Evolutionary conservation across 2,888 invertebrate genomes (phyloP).

Genomic region (Arrhopalites spinosus): DNA sequence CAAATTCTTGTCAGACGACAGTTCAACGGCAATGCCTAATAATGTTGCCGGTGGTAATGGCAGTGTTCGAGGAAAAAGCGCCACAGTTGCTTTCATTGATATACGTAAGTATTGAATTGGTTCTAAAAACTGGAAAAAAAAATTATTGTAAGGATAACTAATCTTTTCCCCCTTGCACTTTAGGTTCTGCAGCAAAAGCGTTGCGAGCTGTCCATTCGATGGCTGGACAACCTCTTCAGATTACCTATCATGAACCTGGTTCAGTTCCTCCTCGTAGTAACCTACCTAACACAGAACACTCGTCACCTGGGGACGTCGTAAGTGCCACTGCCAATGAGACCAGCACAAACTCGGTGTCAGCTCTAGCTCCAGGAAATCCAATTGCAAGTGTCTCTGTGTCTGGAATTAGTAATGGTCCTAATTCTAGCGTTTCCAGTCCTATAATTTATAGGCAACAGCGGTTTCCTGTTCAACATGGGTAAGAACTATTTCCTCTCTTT

Average conservation of each 20-base stretch:
- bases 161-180: no score
- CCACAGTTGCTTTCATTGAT: conserved; percentile 94
- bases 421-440: conserved; percentile 38
- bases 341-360: conserved; percentile 29
- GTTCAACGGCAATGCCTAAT: conserved; percentile 59
- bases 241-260: conserved; percentile 55
- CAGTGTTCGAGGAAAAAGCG: conserved; percentile 68
- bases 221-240: conserved; percentile 50
- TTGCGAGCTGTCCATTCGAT: conserved; percentile 79
- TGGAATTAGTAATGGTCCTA: conserved; percentile 45
- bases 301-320: conserved; percentile 58
- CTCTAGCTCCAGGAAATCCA: conserved; percentile 46
- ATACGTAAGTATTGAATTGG: no score
- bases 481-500: conserved; percentile 30
- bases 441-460: conserved; percentile 53
- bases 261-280: conserved; percentile 52
- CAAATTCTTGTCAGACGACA: conserved; percentile 75
- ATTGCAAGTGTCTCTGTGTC: conserved; percentile 18
- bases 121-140: no score
- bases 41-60: conserved; percentile 40
- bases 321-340: conserved; percentile 13
- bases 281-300: conserved; percentile 63
- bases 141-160: no score
- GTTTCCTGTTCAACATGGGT: conserved; percentile 56
- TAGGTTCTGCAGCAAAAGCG: conserved; percentile 90